phyloP scores from a whole-genome alignment of 2,113 vertebrate genomes.

The Galeopterus variegatus region DNA sequence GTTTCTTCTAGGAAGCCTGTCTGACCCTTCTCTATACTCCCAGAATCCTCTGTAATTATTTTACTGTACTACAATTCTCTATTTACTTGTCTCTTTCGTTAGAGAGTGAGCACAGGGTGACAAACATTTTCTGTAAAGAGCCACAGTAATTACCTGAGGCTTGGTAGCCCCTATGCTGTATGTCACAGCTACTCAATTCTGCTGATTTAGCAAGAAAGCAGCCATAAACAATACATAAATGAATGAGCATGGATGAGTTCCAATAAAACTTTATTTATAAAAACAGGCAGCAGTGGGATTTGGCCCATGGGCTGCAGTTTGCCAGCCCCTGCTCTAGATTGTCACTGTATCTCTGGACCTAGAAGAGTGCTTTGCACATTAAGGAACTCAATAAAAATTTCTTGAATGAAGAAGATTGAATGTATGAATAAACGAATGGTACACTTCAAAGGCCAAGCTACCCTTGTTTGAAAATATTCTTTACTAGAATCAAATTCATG shows the following conservation, averaged over 20 bases:
- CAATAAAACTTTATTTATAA: conserved; percentile 73
- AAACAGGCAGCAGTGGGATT: neutral
- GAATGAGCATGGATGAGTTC: neutral
- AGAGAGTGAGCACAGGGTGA: neutral
- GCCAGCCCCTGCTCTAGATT: neutral
- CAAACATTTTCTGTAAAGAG: neutral
- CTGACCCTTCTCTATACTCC: neutral
- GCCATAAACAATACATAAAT: neutral
- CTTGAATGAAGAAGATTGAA: neutral
- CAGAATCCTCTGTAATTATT: neutral
- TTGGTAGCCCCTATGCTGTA: neutral
- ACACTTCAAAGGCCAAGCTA: neutral
- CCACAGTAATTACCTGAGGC: neutral
- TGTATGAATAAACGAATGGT: neutral
- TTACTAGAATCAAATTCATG: neutral
- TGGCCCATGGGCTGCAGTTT: neutral
- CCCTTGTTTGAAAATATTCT: neutral
- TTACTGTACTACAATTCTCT: neutral
- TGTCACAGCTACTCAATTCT: neutral
- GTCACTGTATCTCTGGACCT: neutral
- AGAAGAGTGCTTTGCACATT: neutral
- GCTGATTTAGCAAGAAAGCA: neutral
- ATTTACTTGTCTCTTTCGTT: neutral
- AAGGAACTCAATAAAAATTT: neutral
- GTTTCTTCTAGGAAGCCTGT: neutral